A percentile compares a stretch with the other conserved stretches of the same genome.
Evolutionary conservation across 2,888 invertebrate genomes (phyloP).

Genomic region (Tiliacea citrago): DNA sequence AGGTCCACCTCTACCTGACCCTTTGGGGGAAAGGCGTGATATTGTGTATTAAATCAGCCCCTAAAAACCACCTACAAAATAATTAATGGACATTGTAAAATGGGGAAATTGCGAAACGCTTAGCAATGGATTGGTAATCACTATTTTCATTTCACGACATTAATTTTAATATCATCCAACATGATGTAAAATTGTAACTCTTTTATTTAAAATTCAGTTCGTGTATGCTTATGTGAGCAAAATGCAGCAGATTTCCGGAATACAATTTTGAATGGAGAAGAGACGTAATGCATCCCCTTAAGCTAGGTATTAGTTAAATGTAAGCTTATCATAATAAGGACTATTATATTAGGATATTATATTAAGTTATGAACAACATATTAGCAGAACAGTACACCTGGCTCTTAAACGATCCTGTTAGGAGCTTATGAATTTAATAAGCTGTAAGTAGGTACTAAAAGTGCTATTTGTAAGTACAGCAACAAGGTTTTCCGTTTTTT

Average conservation of each 20-base stretch:
- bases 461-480: background rate
- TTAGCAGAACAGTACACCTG: conserved; percentile 12
- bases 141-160: too few species aligned
- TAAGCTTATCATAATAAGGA: conserved; percentile 12
- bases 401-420: conserved; percentile 2
- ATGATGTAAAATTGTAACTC: too few species aligned
- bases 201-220: background rate
- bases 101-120: too few species aligned
- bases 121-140: too few species aligned
- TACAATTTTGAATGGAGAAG: background rate
- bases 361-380: conserved; percentile 22
- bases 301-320: conserved; percentile 3
- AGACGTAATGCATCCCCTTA: background rate
- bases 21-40: too few species aligned
- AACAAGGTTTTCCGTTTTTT: background rate
- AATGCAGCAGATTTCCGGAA: background rate
- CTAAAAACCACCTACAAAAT: too few species aligned
- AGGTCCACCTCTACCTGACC: too few species aligned
- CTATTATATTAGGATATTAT: too few species aligned
- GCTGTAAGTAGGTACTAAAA: background rate
- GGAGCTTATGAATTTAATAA: background rate
- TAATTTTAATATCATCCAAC: too few species aligned
- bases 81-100: too few species aligned
- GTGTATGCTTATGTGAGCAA: background rate
- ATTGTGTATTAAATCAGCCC: too few species aligned